Percentiles rank a stretch among this genome's conserved stretches.
phyloP scores from a whole-genome alignment of 1,140 invertebrate genomes.

The Nautilus pompilius region DNA sequence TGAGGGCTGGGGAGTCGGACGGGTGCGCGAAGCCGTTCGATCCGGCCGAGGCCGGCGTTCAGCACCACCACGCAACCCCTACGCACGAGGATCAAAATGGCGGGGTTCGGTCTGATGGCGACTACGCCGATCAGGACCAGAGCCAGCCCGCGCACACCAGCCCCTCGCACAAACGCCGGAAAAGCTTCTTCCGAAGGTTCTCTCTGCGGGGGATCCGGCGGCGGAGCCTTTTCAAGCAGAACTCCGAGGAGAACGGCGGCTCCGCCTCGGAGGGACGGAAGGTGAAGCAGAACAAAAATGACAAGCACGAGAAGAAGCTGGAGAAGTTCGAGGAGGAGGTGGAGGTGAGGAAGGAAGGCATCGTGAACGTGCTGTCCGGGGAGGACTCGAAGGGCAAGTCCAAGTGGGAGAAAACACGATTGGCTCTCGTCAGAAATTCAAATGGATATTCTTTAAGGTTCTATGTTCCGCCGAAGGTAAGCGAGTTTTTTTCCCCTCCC shows the following conservation, averaged over 20 bases:
- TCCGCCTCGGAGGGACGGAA: slow-evolving; percentile 28
- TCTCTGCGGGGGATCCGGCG: slow-evolving; percentile 67
- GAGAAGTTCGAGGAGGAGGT: slow-evolving; percentile 10
- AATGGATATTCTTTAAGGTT: slow-evolving; percentile 95
- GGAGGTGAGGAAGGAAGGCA: slow-evolving; percentile 80
- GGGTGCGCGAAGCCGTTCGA: neutral
- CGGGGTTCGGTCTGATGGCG: too few relatives aligned
- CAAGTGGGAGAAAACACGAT: slow-evolving; percentile 90
- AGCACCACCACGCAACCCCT: slow-evolving; percentile 55
- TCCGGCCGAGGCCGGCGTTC: slow-evolving; percentile 10
- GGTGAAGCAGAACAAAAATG: slow-evolving; percentile 71
- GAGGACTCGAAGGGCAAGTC: slow-evolving; percentile 83
- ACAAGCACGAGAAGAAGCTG: slow-evolving; percentile 80
- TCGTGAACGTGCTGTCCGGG: slow-evolving; percentile 77
- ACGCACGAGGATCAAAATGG: slow-evolving; percentile 16
- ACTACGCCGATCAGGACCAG: slow-evolving; percentile 68
- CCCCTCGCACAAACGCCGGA: slow-evolving; percentile 70
- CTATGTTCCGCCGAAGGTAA: slow-evolving; percentile 88
- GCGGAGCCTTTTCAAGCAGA: slow-evolving; percentile 44
- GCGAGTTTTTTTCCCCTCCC: slow-evolving; percentile 2
- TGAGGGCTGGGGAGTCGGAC: slow-evolving; percentile 8
- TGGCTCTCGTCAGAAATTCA: slow-evolving; percentile 85
- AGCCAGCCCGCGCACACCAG: slow-evolving; percentile 61
- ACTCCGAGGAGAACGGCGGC: slow-evolving; percentile 34
- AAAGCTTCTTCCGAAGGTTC: slow-evolving; percentile 74